These are phyloP conservation scores for Glaucomys volans DNA, from an alignment of 2,113 vertebrate species.

Conservation along the genomic window DNA sequence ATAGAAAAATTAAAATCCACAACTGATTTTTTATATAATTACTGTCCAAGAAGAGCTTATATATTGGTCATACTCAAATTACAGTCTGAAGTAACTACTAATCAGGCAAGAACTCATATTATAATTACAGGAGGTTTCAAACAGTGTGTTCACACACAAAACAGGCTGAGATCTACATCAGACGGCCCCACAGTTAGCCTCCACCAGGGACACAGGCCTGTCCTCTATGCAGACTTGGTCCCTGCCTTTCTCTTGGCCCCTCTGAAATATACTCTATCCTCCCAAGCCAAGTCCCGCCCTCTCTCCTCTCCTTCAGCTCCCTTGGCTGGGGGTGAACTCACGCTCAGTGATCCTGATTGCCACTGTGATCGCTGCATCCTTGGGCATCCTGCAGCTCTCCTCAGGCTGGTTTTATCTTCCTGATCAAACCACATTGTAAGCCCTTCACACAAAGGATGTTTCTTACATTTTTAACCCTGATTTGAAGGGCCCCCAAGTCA, in stretches of 20 bases:
- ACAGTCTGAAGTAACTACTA: not conserved
- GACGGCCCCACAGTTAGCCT: not conserved
- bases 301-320: not conserved
- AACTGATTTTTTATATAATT: not conserved
- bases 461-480: not conserved
- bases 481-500: not conserved
- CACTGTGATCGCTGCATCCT: not conserved
- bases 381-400: not conserved
- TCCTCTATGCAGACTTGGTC: not conserved
- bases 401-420: not conserved
- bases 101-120: not conserved
- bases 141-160: not conserved
- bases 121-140: not conserved
- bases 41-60: not conserved
- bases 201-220: not conserved
- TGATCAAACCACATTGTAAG: not conserved
- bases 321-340: not conserved
- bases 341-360: not conserved
- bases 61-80: not conserved
- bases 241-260: not conserved
- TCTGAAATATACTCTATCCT: not conserved
- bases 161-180: not conserved
- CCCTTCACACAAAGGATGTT: not conserved
- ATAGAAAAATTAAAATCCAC: conserved; percentile 52
- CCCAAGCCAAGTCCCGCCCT: not conserved